Conservation (phyloP, 2,113 vertebrate species). For the Callorhinus ursinus region DNA sequence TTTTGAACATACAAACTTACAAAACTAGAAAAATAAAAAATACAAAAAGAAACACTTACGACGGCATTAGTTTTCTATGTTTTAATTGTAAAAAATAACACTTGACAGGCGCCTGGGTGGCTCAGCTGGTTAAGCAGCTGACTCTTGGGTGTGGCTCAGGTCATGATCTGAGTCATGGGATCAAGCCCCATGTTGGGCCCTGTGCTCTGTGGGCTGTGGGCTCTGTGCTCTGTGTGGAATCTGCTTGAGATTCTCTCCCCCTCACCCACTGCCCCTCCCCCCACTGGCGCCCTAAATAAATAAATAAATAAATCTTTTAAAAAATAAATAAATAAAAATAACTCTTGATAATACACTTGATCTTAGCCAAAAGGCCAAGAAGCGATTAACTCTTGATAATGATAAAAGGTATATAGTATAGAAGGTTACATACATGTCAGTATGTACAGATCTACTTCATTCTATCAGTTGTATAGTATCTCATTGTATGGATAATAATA, state of each 20-base stretch:
- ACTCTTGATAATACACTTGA: background rate
- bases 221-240: background rate
- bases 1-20: background rate
- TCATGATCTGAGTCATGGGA: no score
- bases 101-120: no score
- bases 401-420: background rate
- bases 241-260: background rate
- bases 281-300: background rate
- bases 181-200: background rate
- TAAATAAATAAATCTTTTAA: background rate
- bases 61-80: background rate
- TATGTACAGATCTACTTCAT: background rate
- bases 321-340: background rate
- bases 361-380: no score
- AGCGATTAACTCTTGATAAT: background rate
- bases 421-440: background rate
- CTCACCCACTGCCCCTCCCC: background rate
- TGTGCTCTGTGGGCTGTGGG: background rate
- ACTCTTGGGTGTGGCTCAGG: no score
- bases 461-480: background rate
- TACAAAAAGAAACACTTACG: background rate
- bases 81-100: background rate
- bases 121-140: no score
- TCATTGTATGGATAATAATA: background rate
- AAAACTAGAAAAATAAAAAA: background rate